Conservation (phyloP, 1,140 invertebrate species). For the Subanguina moxae region DNA sequence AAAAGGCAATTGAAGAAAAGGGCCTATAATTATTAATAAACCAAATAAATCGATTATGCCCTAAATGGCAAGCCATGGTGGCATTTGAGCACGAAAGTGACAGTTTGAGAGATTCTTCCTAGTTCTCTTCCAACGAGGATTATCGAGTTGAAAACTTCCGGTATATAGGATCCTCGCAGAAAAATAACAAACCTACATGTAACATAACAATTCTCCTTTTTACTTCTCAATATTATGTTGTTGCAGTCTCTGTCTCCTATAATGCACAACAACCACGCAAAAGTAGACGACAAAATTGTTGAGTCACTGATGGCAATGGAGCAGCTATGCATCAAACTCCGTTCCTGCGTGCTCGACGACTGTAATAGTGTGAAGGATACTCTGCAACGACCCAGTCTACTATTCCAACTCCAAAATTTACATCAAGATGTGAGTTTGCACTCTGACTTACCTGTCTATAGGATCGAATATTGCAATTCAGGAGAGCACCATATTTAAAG, state of each 20-base stretch:
- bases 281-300: conserved; percentile 46
- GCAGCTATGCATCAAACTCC: conserved; percentile 14
- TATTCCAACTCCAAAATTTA: conserved; percentile 42
- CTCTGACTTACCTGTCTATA: conserved; percentile 13
- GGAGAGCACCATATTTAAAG: conserved; percentile 53
- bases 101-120: too few relatives aligned
- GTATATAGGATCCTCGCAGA: too few relatives aligned
- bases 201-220: too few relatives aligned
- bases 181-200: too few relatives aligned
- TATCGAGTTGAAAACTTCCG: too few relatives aligned
- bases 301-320: conserved; percentile 40
- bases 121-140: too few relatives aligned
- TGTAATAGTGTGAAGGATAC: conserved; percentile 50
- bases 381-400: conserved; percentile 41
- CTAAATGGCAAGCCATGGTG: too few relatives aligned
- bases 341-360: conserved; percentile 46
- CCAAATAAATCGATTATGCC: too few relatives aligned
- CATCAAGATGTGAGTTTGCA: conserved; percentile 44
- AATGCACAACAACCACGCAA: not conserved
- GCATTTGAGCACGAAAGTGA: too few relatives aligned
- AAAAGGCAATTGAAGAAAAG: too few relatives aligned
- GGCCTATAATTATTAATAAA: too few relatives aligned
- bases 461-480: conserved; percentile 18
- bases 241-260: not conserved
- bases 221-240: too few relatives aligned